Evolutionary conservation across 2,888 invertebrate genomes (phyloP), one percentile per base, ranked within the genome.

Genomic region (Rhimphoctona megacephalus): DNA sequence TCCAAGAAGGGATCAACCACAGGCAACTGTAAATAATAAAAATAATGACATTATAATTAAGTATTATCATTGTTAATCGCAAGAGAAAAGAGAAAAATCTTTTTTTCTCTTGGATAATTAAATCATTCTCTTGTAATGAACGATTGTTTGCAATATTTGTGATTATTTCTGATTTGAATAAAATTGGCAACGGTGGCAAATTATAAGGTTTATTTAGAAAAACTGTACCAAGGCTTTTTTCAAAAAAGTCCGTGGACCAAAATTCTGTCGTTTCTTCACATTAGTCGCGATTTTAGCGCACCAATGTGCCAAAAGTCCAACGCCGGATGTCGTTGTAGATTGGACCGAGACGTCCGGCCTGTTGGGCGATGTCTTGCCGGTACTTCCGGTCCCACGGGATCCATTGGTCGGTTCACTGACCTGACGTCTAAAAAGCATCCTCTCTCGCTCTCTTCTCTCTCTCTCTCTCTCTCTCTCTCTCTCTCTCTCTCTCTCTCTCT

Each of bases 1-100:
- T 98, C 98, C 95, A 98, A 94, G 95, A 98, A 98, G 70, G 98
- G 98, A 95, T 98, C 98, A 76, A 97, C 98, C 78, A 98, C 98
- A 85, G 98, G 98, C 92, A 98, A 95, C 98, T 98, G 96, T 54
- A 82, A 88, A 72, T 49, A 17, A 85, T 83, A 25, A 70, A 30
- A 22, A 77, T 9, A 64, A 69, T 57, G 0, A 11, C 11, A 61
- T 61, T 61, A 11, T 17, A 30, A 17, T 17, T 5, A 61, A 61
- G 14, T 5, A 57, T 66, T 74, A 11, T 17, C 22, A 49, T 33
- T 1, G 5, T 49, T 19, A n/a, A 49, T 19, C 5, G 19, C 19
- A 49, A 49, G 7, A 49, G n/a, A 49, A 49, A 19, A 5, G 19
- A 19, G 6, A 49, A 1, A 19, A 49, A 19, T 2, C 14, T 14